These are phyloP conservation scores for Dryobota labecula DNA, from an alignment of 2,888 invertebrate species.

Conservation along the genomic window DNA sequence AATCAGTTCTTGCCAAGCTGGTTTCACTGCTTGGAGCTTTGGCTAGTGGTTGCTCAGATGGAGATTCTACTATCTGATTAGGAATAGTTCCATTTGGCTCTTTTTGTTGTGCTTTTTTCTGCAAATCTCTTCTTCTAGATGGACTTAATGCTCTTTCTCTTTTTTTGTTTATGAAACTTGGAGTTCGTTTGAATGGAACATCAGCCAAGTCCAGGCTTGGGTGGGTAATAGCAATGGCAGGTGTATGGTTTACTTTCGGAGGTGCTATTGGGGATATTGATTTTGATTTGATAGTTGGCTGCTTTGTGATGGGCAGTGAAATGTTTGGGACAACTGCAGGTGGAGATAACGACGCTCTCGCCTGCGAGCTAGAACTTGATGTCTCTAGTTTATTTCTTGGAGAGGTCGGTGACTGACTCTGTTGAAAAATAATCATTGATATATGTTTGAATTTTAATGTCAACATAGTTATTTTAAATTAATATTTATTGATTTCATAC, in stretches of 20 bases:
- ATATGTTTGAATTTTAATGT: neutral
- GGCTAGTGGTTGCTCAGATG: constrained; percentile 78
- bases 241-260: constrained; percentile 83
- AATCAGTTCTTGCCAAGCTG: constrained; percentile 92
- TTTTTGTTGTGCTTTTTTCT: constrained; percentile 82
- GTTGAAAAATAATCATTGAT: constrained; percentile 55
- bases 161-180: constrained; percentile 88
- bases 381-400: constrained; percentile 89
- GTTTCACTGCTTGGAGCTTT: constrained; percentile 84
- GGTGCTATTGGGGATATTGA: constrained; percentile 76
- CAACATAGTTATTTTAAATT: constrained; percentile 13
- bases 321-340: constrained; percentile 87
- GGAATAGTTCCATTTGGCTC: constrained; percentile 85
- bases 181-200: constrained; percentile 87
- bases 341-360: constrained; percentile 84
- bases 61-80: constrained; percentile 82
- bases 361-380: constrained; percentile 80
- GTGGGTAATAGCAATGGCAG: constrained; percentile 91
- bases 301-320: constrained; percentile 86
- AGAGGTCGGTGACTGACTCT: constrained; percentile 89
- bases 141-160: constrained; percentile 89
- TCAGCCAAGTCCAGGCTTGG: constrained; percentile 88
- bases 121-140: constrained; percentile 87
- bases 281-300: constrained; percentile 86
- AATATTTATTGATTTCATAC: constrained; percentile 68